Conservation (phyloP, 2,888 invertebrate species). For the Candidula unifasciata region DNA sequence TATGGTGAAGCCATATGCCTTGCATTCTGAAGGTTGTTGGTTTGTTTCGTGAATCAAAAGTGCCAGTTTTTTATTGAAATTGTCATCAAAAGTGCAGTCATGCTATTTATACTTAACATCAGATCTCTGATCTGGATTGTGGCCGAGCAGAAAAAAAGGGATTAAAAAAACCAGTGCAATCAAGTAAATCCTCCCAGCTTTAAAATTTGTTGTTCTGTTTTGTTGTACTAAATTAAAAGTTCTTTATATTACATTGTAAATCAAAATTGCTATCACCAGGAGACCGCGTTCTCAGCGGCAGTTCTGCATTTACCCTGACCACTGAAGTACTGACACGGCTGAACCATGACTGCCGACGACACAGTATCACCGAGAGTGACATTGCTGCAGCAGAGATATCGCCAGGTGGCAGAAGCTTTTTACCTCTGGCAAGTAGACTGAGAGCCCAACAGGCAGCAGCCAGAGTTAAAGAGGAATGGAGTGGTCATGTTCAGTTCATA, state of each 20-base stretch:
- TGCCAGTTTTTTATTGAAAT: no score
- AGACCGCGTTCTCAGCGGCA: slow-evolving; percentile 67
- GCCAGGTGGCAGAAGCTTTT: not conserved
- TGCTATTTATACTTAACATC: no score
- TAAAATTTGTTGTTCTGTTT: not conserved
- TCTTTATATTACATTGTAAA: not conserved
- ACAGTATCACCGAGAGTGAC: slow-evolving; percentile 40
- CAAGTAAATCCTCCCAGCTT: no score
- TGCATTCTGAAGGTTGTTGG: no score
- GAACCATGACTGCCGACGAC: slow-evolving; percentile 46
- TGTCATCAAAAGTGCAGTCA: no score
- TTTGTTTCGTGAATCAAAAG: no score
- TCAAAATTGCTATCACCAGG: slow-evolving; percentile 59
- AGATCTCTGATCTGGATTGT: no score
- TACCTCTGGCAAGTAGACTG: slow-evolving; percentile 16
- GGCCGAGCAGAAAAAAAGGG: no score
- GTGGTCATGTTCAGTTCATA: slow-evolving; percentile 49
- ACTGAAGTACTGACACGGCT: slow-evolving; percentile 63
- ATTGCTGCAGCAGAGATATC: slow-evolving; percentile 25
- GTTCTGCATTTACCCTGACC: slow-evolving; percentile 69
- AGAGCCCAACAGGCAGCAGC: slow-evolving; percentile 6
- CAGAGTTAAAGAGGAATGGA: slow-evolving; percentile 50
- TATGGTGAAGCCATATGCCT: no score
- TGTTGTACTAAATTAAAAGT: not conserved
- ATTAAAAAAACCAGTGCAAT: no score